Conservation (phyloP, 1,140 invertebrate genomes). For the Aphelenchoides besseyi region DNA sequence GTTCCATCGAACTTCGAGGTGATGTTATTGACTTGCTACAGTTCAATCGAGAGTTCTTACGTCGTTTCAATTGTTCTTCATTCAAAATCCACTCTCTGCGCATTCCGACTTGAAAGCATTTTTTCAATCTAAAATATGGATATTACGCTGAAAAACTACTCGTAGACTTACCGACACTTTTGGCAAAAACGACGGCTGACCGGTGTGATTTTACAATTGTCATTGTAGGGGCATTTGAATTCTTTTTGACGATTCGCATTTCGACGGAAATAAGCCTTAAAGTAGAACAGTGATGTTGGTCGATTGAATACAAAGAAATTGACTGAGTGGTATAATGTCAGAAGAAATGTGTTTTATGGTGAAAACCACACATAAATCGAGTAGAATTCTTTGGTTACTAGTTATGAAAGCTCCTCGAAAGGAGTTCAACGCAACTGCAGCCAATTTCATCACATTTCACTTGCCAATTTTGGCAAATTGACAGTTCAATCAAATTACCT, state of each 20-base stretch:
- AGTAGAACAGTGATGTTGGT: too few relatives aligned
- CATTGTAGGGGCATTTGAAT: constrained; percentile 83
- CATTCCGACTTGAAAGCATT: constrained; percentile 64
- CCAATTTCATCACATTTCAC: too few relatives aligned
- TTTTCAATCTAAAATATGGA: neutral
- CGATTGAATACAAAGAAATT: too few relatives aligned
- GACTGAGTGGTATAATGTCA: too few relatives aligned
- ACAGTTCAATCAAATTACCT: too few relatives aligned
- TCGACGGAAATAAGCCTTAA: constrained; percentile 91
- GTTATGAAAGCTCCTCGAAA: too few relatives aligned
- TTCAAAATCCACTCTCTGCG: constrained; percentile 95
- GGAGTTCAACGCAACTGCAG: too few relatives aligned
- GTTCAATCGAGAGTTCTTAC: constrained; percentile 78
- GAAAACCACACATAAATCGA: too few relatives aligned
- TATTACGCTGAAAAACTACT: constrained; percentile 76
- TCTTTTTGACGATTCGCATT: constrained; percentile 89
- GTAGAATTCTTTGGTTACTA: too few relatives aligned
- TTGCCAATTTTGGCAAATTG: too few relatives aligned
- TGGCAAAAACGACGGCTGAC: constrained; percentile 73
- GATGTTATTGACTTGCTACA: constrained; percentile 69
- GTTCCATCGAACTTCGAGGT: neutral
- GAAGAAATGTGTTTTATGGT: too few relatives aligned
- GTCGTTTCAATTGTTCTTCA: constrained; percentile 77
- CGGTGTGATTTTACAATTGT: constrained; percentile 85
- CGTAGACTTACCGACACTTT: constrained; percentile 67